phyloP scores from a whole-genome alignment of 2,888 invertebrate species.

The Tridacna gigas region DNA sequence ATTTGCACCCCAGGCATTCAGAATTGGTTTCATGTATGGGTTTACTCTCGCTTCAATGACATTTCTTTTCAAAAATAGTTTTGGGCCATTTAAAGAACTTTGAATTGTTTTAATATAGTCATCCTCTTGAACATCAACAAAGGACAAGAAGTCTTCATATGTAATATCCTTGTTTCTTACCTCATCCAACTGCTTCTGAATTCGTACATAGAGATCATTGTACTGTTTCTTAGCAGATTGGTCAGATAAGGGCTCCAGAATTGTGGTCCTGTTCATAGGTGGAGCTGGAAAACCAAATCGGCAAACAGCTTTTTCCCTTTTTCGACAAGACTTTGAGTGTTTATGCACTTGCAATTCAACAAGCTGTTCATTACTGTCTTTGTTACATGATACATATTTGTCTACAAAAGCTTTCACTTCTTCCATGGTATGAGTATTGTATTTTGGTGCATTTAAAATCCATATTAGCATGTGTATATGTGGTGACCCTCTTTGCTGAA shows the following conservation, averaged over 20 bases:
- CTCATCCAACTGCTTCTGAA: neutral
- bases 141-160: neutral
- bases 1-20: slow-evolving; percentile 76
- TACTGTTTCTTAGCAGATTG: neutral
- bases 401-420: slow-evolving; percentile 26
- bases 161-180: neutral
- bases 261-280: slow-evolving; percentile 42
- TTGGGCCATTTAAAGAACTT: neutral
- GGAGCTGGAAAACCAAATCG: slow-evolving; percentile 55
- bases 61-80: slow-evolving; percentile 57
- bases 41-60: slow-evolving; percentile 67
- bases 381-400: slow-evolving; percentile 32
- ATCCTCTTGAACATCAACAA: neutral
- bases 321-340: slow-evolving; percentile 49
- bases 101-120: neutral
- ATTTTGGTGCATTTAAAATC: slow-evolving; percentile 25
- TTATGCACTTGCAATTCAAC: slow-evolving; percentile 49
- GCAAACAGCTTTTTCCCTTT: slow-evolving; percentile 27
- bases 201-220: neutral
- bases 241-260: slow-evolving; percentile 46
- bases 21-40: slow-evolving; percentile 67
- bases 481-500: slow-evolving; percentile 24
- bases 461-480: slow-evolving; percentile 34
- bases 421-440: neutral
- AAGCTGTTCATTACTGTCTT: slow-evolving; percentile 8